Percentiles rank a stretch among this genome's conserved stretches.
Evolutionary conservation across 2,113 vertebrate genomes (phyloP).

Genomic region (Coryphaenoides rupestris): DNA sequence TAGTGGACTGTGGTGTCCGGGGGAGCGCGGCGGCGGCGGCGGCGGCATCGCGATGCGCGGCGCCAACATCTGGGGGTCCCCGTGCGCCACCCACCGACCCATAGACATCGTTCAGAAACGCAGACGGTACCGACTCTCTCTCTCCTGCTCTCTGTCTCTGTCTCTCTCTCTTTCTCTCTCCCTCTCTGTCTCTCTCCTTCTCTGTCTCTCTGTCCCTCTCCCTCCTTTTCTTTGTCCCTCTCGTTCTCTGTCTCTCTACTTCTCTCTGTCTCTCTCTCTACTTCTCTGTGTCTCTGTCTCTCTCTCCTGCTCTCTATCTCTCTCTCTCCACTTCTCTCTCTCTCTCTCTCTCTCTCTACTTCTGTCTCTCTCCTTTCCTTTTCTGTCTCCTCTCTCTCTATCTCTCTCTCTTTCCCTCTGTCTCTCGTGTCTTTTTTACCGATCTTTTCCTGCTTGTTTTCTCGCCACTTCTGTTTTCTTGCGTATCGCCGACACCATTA

Average conservation of each 20-base stretch:
- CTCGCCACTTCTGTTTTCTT: no score
- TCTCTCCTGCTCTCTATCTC: not conserved
- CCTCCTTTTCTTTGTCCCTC: not conserved
- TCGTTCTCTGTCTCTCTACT: not conserved
- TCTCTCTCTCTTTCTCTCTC: constrained; percentile 22
- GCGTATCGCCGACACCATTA: no score
- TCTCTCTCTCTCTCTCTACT: not conserved
- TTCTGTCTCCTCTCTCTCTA: no score
- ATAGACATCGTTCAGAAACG: constrained; percentile 76
- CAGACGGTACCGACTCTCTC: constrained; percentile 69
- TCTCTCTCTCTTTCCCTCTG: no score
- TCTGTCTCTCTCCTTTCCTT: no score
- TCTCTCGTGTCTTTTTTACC: not conserved
- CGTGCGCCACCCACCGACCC: constrained; percentile 74
- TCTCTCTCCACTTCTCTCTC: not conserved
- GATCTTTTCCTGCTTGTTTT: no score
- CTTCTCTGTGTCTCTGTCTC: not conserved
- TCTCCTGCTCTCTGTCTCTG: constrained; percentile 30
- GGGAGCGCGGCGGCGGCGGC: constrained; percentile 56
- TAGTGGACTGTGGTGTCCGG: constrained; percentile 61
- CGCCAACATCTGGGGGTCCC: constrained; percentile 70
- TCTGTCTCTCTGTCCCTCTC: constrained; percentile 4
- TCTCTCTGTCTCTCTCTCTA: not conserved
- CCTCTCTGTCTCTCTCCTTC: constrained; percentile 5
- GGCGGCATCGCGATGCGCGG: constrained; percentile 54